phyloP scores from a whole-genome alignment of 2,113 vertebrate species.

The Pardalotus punctatus region DNA sequence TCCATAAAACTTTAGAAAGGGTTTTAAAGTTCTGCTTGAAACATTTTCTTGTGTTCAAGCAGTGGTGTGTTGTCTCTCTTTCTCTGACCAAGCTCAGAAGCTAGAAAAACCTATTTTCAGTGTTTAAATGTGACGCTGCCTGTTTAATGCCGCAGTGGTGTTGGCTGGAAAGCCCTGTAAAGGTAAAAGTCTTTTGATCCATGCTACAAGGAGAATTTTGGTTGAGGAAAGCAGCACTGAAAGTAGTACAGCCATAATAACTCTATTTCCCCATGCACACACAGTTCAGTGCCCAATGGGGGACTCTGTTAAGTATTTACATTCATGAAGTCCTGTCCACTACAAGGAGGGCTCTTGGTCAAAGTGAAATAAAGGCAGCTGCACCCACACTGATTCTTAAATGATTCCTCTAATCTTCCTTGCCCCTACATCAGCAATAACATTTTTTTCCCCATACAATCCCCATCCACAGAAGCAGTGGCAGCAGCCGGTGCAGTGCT shows the following conservation, averaged over 20 bases:
- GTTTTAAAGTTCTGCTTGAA: neutral
- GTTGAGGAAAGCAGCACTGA: neutral
- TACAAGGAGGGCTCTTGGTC: neutral
- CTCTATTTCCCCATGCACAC: neutral
- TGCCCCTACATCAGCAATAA: rapidly evolving
- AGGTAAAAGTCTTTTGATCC: neutral
- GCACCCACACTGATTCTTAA: neutral
- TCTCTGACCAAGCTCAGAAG: neutral
- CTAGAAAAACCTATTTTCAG: neutral
- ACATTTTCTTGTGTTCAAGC: neutral
- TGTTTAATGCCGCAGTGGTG: neutral
- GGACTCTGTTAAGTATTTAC: neutral
- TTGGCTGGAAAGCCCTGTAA: neutral
- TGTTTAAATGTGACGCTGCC: neutral
- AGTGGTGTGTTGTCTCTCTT: neutral
- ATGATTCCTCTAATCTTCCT: neutral
- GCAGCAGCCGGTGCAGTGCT: neutral
- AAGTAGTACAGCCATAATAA: neutral
- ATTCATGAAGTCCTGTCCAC: neutral
- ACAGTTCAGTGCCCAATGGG: neutral
- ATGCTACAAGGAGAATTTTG: neutral
- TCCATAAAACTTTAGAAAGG: neutral
- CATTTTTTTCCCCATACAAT: rapidly evolving
- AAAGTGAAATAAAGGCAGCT: neutral
- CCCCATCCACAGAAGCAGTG: neutral